These are phyloP conservation scores for Taurulus bubalis DNA, from an alignment of 2,113 vertebrate genomes.

Conservation along the genomic window DNA sequence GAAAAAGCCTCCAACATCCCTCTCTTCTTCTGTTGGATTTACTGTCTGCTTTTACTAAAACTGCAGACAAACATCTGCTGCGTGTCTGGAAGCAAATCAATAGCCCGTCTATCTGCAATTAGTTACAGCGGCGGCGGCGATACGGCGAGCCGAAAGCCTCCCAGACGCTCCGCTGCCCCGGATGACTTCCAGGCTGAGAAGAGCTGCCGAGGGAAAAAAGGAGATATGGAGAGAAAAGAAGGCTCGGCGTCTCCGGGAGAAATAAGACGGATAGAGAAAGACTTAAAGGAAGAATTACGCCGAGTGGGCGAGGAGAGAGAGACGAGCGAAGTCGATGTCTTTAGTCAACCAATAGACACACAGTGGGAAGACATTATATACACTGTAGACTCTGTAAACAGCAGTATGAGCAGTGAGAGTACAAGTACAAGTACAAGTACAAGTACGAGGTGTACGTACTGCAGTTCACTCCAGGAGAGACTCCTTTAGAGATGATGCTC, in stretches of 20 bases:
- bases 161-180: not conserved
- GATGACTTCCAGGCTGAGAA: constrained; percentile 16
- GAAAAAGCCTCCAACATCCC: constrained; percentile 2
- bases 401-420: not conserved
- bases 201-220: not conserved
- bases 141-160: not conserved
- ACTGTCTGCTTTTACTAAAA: constrained; percentile 29
- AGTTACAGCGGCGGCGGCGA: constrained; percentile 42
- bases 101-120: constrained; percentile 50
- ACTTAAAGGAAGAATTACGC: not conserved
- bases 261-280: not conserved
- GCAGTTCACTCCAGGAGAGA: not conserved
- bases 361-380: not conserved
- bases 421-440: not conserved
- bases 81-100: constrained; percentile 48
- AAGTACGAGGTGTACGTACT: not conserved
- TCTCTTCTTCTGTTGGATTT: constrained; percentile 26
- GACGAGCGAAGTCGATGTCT: not conserved
- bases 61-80: constrained; percentile 50
- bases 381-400: not conserved
- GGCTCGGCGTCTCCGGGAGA: not conserved
- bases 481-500: not conserved
- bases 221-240: not conserved
- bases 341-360: not conserved
- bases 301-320: not conserved